Percentiles rank a stretch among this genome's conserved stretches.
Evolutionary conservation across 1,140 invertebrate species (phyloP).

Genomic region (Thaumatotibia leucotreta): DNA sequence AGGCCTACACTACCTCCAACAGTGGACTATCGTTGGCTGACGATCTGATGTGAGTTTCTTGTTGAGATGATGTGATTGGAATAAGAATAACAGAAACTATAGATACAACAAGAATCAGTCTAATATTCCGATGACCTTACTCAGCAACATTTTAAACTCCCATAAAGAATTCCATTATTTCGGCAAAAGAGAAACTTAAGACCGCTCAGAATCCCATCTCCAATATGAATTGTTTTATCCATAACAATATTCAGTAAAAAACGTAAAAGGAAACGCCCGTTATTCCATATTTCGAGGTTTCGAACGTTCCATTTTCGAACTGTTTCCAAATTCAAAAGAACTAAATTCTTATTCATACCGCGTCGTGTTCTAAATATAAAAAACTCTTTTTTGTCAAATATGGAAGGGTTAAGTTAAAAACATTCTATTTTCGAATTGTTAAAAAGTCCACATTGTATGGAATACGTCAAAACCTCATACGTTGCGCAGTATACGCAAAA

Average conservation of each 20-base stretch:
- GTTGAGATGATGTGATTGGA: too few species aligned
- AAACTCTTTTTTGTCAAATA: constrained; percentile 75
- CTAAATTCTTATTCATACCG: constrained; percentile 62
- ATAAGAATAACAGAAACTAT: neutral
- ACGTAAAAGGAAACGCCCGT: constrained; percentile 13
- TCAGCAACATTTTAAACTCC: neutral
- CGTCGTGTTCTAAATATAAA: constrained; percentile 74
- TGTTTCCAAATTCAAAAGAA: constrained; percentile 71
- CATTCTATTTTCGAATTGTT: constrained; percentile 75
- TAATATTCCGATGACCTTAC: neutral
- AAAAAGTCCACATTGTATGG: constrained; percentile 75
- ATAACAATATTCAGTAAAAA: constrained; percentile 12
- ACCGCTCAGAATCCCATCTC: neutral
- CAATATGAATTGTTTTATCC: constrained; percentile 9
- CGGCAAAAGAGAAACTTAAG: constrained; percentile 13
- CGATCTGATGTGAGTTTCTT: too few species aligned
- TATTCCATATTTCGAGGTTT: constrained; percentile 58
- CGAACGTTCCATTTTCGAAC: constrained; percentile 60
- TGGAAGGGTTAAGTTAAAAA: constrained; percentile 76
- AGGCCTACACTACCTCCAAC: too few species aligned
- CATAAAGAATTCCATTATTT: constrained; percentile 5
- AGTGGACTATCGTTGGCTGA: too few species aligned
- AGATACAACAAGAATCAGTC: neutral
- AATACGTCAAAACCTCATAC: constrained; percentile 72
- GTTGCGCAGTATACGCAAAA: constrained; percentile 37